Evolutionary conservation across 2,797 vertebrate genomes (phyloP), one percentile per base, ranked within the genome.

Genomic region (Gymnopithys bicolor): DNA sequence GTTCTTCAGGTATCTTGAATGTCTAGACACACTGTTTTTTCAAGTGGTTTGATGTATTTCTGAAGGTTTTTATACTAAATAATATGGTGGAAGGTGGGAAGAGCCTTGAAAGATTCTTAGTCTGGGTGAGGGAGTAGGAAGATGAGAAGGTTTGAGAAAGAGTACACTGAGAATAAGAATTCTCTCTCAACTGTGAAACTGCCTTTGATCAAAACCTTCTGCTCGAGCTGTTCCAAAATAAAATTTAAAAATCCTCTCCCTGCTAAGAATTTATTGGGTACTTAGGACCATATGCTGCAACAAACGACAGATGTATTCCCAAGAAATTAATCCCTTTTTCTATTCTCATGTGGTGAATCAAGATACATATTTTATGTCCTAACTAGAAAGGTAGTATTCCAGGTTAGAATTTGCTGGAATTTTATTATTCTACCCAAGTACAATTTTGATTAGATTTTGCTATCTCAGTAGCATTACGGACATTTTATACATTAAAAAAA

Each of bases 381-480:
- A 3, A 2, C 71, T 60, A 39, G 19, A 87, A 56, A 87, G 19
- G 19, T 11, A 55, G 27, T 49, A 58, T 86, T 93, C 90, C 67
- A 76, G 27, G 33, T 79, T 77, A 74, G 56, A 63, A 60, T 77
- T 92, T 80, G 39, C 28, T 32, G 64, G 67, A 30, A 49, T 70
- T 90, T 59, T 92, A 68, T 67, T 90, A 48, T 60, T 89, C 37
- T 78, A 59, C 58, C 32, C 55, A 55, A 88, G 52, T 10, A 49
- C 55, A 93, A 67, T 86, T 91, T 94, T 92, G n/a, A 78, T 69
- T 73, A 91, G 56, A 60, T 25, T 73, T 68, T 87, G 35, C 35
- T 51, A 32, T 79, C 59, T 82, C 45, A 55, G 23, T 66, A 60
- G 27, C 27, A 7, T 74, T 80, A 85, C 94, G 62, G 10, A 59